Evolutionary conservation across 2,888 invertebrate species (phyloP), one percentile per base, ranked within the genome.

Genomic region (Pachymerium ferrugineum): DNA sequence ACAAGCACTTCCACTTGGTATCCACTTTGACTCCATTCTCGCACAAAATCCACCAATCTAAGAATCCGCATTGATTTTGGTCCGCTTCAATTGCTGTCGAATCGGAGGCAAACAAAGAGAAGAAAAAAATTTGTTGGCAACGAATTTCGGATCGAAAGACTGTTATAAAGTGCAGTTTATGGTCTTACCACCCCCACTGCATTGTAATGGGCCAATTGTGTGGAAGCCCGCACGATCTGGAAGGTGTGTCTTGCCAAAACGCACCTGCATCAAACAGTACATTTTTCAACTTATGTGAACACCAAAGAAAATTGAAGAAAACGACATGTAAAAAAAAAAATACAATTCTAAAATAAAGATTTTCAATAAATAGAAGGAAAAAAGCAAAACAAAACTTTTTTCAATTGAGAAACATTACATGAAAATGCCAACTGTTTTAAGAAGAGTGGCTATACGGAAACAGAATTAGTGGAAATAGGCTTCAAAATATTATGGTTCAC

Each of bases 171-270:
- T 47, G 47, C 47, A 47, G 2, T 47, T 22, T n/a, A 19, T 25
- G 35, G n/a, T 62, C 73, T 47, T 74, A 76, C 78, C 74, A 73
- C 76, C 76, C 22, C 78, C 78, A n/a, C 73, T 74, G 47, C 79
- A 79, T 76, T 79, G 78, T 8, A 79, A 72, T 3, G 78, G 77
- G 3, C 79, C 79, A 38, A 79, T 76, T 25, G 76, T 76, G 22
- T 78, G 78, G 70, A 77, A 78, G 8, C 78, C 78, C 25, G 74
- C 75, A 16, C 78, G 76, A 8, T 78, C 79, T 16, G 77, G 75
- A 35, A 75, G 73, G 38, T 75, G 79, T 2, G 77, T 77, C 8
- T 76, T 76, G 1, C 78, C 78, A 73, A 79, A 78, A 5, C 75
- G 73, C 5, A 78, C 76, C 77, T 78, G 47, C 47, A 54, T 38